These are phyloP conservation scores for Hydropsyche tenuis DNA, from an alignment of 1,140 invertebrate species.

Conservation along the genomic window DNA sequence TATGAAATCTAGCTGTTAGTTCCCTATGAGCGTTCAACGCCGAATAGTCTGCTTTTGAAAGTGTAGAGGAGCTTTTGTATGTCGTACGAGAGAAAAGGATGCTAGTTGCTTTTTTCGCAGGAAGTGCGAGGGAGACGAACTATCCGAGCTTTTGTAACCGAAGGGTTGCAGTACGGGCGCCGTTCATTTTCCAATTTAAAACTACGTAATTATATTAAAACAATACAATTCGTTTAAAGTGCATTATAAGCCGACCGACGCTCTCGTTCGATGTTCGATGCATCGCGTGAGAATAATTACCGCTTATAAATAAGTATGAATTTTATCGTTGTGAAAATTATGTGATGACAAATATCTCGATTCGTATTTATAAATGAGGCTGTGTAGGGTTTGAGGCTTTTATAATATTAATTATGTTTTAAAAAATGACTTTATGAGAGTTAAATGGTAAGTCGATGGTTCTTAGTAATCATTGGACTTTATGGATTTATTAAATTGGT, in stretches of 20 bases:
- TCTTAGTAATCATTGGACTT: too few species aligned
- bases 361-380: too few species aligned
- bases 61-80: conserved; percentile 40
- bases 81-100: conserved; percentile 34
- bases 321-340: not conserved
- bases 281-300: not conserved
- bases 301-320: not conserved
- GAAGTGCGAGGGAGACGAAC: conserved; percentile 44
- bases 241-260: too few species aligned
- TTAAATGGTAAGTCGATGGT: too few species aligned
- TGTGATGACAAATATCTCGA: too few species aligned
- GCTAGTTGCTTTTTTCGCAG: conserved; percentile 45
- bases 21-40: conserved; percentile 33
- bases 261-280: not conserved
- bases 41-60: conserved; percentile 34
- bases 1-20: not conserved
- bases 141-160: not conserved
- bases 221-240: not conserved
- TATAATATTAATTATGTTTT: too few species aligned
- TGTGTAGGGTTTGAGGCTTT: too few species aligned
- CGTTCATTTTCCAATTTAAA: conserved; percentile 13
- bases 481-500: too few species aligned
- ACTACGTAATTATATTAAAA: conserved; percentile 10
- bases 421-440: too few species aligned
- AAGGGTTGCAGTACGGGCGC: conserved; percentile 4